A percentile compares a stretch with the other conserved stretches of the same genome.
These are phyloP conservation scores for Choloepus didactylus DNA, from an alignment of 2,797 vertebrate species.

Conservation along the genomic window DNA sequence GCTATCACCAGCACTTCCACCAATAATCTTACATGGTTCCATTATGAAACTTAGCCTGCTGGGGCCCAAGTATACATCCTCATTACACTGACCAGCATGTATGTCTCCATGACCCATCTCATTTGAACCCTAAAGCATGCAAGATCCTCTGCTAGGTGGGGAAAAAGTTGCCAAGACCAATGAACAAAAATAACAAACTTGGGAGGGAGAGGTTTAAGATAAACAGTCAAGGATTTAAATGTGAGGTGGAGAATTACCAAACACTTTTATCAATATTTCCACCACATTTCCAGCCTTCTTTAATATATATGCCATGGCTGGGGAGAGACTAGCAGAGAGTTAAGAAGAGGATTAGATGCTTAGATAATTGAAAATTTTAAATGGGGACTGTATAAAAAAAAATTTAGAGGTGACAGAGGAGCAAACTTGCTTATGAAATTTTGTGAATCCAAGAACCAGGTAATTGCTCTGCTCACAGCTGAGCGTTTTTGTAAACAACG, in stretches of 20 bases:
- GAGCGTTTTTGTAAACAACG: neutral
- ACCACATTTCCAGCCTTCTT: too few species aligned
- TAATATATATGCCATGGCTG: neutral
- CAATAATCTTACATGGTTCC: neutral
- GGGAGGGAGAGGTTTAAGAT: neutral
- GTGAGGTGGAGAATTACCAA: neutral
- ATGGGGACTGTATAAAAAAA: neutral
- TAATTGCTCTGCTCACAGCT: neutral
- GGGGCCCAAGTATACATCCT: neutral
- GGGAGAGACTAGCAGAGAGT: neutral
- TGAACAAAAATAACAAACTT: conserved; percentile 25
- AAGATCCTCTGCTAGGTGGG: neutral
- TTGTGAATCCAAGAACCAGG: neutral
- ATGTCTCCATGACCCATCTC: neutral
- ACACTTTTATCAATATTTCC: too few species aligned
- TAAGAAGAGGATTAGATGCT: neutral
- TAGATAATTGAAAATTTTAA: conserved; percentile 34
- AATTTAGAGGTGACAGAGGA: neutral
- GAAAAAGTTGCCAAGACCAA: conserved; percentile 3
- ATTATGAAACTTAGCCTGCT: neutral
- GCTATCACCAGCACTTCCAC: neutral
- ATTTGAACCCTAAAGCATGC: conserved; percentile 11
- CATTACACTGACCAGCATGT: neutral
- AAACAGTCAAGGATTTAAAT: neutral
- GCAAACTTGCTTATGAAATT: neutral